Base-by-base conservation (phyloP, 2,888 invertebrate species). In the Pteria penguin region DNA sequence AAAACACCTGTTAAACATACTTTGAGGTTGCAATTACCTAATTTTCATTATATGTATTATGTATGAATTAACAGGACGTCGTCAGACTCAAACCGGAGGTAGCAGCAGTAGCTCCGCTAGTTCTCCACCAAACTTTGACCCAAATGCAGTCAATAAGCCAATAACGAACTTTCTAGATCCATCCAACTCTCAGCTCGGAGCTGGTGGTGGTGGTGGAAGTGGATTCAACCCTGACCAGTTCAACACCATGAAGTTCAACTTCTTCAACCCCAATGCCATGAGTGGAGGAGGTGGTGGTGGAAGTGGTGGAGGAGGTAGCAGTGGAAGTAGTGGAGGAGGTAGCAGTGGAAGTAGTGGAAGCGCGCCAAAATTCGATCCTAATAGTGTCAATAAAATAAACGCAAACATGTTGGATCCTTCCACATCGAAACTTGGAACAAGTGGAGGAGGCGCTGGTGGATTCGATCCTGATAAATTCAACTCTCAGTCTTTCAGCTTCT, bases 381-480 rank as follows among this genome's bases (percentile, higher is more conserved):
- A 81, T 65, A 68, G 61, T 18, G 77, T 81, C 31, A 81, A 81
- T 27, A 58, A 73, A 63, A 70, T 81, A 2, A 66, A 77, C 8
- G 62, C 75, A 4, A 81, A 72, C 61, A 79, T 81, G 60, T 36
- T 81, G 58, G 79, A 81, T 11, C 81, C 81, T 0, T 77, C 81
- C 4, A 67, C 63, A 11, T 68, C 62, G 4, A 70, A 79, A 65
- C 75, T 81, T 1, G 81, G 81, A 22, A 22, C 58, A 3, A 72
- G 81, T 26, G 81, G 81, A 3, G 76, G 76, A 5, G 70, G 71
- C 4, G 73, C 69, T 14, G 75, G 75, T 22, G 75, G 72, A 27
- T 82, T 78, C 36, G 72, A 82, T 31, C 81, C 82, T 5, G 83
- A 83, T 58, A 70, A 76, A 62, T 81, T 72, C 68, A 83, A 83